Evolutionary conservation across 2,113 vertebrate genomes (phyloP).

Genomic region (Leiothrix lutea): DNA sequence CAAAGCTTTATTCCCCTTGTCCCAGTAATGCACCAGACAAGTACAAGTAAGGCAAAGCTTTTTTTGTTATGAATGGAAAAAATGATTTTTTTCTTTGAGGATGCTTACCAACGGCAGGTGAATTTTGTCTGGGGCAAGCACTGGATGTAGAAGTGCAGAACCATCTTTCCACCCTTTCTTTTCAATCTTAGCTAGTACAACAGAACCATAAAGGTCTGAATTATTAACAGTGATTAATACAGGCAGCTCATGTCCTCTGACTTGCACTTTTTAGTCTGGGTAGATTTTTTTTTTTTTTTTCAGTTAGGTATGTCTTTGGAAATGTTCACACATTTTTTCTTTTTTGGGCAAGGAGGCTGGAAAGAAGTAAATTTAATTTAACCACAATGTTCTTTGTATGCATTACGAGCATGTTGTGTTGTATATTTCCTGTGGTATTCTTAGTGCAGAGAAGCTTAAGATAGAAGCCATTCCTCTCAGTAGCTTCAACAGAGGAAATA

Average conservation of each 20-base stretch:
- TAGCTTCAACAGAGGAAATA: background rate
- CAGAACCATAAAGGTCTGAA: background rate
- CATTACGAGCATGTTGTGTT: background rate
- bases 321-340: background rate
- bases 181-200: background rate
- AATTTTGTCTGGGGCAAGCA: background rate
- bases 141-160: background rate
- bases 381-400: background rate
- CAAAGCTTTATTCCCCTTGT: background rate
- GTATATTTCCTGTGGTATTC: background rate
- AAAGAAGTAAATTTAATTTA: background rate
- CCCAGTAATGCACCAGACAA: background rate
- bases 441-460: background rate
- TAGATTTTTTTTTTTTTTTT: background rate
- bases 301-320: background rate
- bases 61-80: background rate
- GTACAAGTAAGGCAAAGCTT: background rate
- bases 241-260: background rate
- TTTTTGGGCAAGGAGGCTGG: accelerated
- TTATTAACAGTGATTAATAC: background rate
- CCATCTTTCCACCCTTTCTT: background rate
- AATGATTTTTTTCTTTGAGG: background rate
- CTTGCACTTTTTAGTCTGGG: background rate
- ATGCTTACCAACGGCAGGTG: background rate
- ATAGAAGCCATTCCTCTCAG: background rate